Percentiles rank a stretch among this genome's conserved stretches.
Conservation (phyloP, 2,888 invertebrate genomes). For the Brachyopa scutellaris region DNA sequence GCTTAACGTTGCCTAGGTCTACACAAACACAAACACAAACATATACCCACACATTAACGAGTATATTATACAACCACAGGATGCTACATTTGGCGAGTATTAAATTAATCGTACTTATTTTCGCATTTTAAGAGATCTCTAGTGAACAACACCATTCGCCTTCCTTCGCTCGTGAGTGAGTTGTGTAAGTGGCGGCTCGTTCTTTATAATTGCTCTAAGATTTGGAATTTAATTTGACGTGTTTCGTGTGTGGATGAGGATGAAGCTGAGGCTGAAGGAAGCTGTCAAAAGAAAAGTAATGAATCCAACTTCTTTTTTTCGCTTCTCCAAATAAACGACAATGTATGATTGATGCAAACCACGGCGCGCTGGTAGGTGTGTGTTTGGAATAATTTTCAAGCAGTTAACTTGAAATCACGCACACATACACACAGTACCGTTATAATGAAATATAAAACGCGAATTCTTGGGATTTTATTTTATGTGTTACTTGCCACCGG, state of each 20-base stretch:
- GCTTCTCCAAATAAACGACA: neutral
- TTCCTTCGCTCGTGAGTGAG: slow-evolving; percentile 50
- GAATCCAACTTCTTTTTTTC: slow-evolving; percentile 24
- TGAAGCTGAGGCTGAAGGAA: slow-evolving; percentile 8
- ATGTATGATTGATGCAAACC: slow-evolving; percentile 37
- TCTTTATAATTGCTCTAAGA: slow-evolving; percentile 70
- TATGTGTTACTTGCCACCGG: too few relatives aligned
- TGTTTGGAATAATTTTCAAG: slow-evolving; percentile 38
- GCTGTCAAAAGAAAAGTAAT: too few relatives aligned
- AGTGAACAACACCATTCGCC: slow-evolving; percentile 56
- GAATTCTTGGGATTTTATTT: slow-evolving; percentile 18
- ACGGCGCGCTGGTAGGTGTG: neutral
- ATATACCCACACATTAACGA: neutral
- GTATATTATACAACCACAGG: too few relatives aligned
- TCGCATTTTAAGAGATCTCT: slow-evolving; percentile 56
- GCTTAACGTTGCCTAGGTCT: slow-evolving; percentile 61
- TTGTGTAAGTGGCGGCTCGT: slow-evolving; percentile 66
- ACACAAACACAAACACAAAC: neutral
- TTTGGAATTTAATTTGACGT: slow-evolving; percentile 68
- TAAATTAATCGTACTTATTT: slow-evolving; percentile 71
- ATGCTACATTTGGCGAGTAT: slow-evolving; percentile 43
- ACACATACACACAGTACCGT: neutral
- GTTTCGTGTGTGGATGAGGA: slow-evolving; percentile 46
- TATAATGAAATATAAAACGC: slow-evolving; percentile 25
- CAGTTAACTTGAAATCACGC: slow-evolving; percentile 60